Evolutionary conservation across 2,113 vertebrate genomes (phyloP).

Genomic region (Pedetes capensis): DNA sequence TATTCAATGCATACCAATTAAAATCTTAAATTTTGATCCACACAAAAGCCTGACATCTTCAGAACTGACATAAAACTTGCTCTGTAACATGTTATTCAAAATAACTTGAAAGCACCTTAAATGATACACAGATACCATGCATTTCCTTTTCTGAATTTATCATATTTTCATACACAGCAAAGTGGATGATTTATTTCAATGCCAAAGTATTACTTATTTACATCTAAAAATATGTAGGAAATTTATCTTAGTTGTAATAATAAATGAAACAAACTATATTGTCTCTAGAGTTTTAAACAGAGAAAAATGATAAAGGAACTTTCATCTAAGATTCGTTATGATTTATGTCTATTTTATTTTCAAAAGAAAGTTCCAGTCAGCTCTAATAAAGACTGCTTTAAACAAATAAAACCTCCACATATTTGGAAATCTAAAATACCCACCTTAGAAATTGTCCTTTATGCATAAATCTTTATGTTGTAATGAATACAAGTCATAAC

Average conservation of each 20-base stretch:
- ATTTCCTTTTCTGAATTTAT: background rate
- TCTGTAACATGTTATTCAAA: slow-evolving; percentile 34
- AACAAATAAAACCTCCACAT: background rate
- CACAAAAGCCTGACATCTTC: slow-evolving; percentile 62
- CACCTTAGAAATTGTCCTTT: background rate
- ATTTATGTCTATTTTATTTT: slow-evolving; percentile 31
- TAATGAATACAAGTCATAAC: background rate
- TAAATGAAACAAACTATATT: background rate
- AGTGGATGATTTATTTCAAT: background rate
- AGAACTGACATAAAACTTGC: slow-evolving; percentile 60
- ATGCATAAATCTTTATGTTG: background rate
- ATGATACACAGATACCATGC: background rate
- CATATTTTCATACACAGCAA: background rate
- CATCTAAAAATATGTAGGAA: background rate
- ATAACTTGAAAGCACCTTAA: background rate
- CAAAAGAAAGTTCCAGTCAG: background rate
- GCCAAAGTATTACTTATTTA: background rate
- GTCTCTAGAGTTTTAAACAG: background rate
- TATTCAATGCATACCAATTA: background rate
- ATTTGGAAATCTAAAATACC: background rate
- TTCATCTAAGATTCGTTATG: background rate
- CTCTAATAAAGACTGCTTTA: background rate
- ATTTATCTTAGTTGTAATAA: background rate
- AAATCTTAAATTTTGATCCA: slow-evolving; percentile 64
- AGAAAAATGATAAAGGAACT: background rate